Evolutionary conservation across 2,888 invertebrate genomes (phyloP), one percentile per base, ranked within the genome.

Genomic region (Doris montereyensis): DNA sequence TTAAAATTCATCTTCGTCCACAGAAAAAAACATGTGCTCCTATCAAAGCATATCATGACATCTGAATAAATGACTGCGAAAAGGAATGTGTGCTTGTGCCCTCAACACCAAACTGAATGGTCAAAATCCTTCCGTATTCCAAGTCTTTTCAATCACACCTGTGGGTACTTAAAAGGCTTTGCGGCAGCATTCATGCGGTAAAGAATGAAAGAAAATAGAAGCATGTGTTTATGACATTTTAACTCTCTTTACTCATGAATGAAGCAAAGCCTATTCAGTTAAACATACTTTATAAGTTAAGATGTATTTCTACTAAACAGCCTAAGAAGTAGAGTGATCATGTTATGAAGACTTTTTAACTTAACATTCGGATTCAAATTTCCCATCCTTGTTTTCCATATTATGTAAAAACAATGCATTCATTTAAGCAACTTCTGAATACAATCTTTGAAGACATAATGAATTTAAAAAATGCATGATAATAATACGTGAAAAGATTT

Each of bases 41-140:
- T 4, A 8, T 58, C 5, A 60, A n/a, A n/a, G n/a, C n/a, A n/a
- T n/a, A n/a, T n/a, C 52, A 41, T 26, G 17, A 68, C 2, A 24
- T 30, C 10, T 4, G 21, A 28, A 76, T 17, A 30, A n/a, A 21
- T 32, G 58, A n/a, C 17, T n/a, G n/a, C 71, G 35, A 21, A 5
- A 57, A 77, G 60, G 21, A 58, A 52, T 28, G 17, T 24, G 30
- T 76, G 57, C 78, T 60, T 77, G 79, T 78, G 73, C 79, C 80
- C 77, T 73, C 77, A 79, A 58, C n/a, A 30, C 57, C 41, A 62
- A 65, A 79, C 79, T 82, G 81, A 82, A 89, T 91, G 91, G 88
- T 91, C 91, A 91, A 91, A 91, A 91, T 90, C 91, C 91, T 90
- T 91, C 90, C 88, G 82, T 80, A 62, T 60, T 79, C 78, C 78